These are phyloP conservation scores for Chrysocyon brachyurus DNA, from an alignment of 2,797 vertebrate species.

Conservation along the genomic window DNA sequence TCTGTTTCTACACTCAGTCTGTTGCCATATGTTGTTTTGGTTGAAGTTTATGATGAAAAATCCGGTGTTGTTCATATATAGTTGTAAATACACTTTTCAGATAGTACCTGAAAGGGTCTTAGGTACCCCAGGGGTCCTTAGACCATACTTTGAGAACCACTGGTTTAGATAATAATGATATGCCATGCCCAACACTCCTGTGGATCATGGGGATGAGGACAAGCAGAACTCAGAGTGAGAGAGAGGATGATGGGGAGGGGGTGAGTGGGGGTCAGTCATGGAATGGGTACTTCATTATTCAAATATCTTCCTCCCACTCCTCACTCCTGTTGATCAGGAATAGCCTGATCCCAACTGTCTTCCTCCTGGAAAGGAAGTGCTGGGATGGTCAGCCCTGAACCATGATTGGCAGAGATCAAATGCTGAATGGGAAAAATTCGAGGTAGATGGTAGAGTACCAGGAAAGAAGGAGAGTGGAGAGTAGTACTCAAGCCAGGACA, in stretches of 20 bases:
- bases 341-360: background rate
- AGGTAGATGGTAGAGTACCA: accelerated
- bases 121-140: background rate
- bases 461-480: background rate
- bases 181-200: background rate
- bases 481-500: background rate
- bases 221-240: background rate
- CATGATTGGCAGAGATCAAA: background rate
- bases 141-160: background rate
- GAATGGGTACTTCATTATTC: background rate
- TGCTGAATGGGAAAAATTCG: background rate
- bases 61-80: background rate
- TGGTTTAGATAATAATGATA: background rate
- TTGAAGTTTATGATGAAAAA: slow-evolving; percentile 13
- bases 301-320: background rate
- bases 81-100: background rate
- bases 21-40: background rate
- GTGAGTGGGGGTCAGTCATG: background rate
- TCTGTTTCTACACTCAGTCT: background rate
- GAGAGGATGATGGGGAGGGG: background rate
- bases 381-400: background rate
- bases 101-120: background rate
- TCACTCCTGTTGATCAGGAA: background rate
- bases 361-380: background rate
- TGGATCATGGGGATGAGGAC: background rate